A percentile compares a stretch with the other conserved stretches of the same genome.
These are phyloP conservation scores for Chironex yamaguchii DNA, from an alignment of 30 jellyfish, hydroid and myxozoan species.

Conservation along the genomic window DNA sequence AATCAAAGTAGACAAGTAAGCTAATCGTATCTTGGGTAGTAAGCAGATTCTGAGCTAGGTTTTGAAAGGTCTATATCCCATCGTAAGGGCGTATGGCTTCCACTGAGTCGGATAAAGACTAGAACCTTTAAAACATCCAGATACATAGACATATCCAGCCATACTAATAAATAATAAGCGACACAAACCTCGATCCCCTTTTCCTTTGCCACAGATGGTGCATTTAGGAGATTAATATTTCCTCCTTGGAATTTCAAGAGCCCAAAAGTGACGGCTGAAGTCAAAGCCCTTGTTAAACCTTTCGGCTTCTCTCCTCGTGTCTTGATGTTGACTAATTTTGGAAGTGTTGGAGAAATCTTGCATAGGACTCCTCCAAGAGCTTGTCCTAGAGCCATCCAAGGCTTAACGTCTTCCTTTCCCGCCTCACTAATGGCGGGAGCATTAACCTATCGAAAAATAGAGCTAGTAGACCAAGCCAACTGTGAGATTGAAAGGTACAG, in stretches of 20 bases:
- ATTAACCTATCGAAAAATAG: neutral
- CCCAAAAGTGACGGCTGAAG: neutral
- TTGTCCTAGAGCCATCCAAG: neutral
- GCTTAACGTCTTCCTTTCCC: neutral
- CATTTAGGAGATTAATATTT: neutral
- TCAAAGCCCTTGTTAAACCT: neutral
- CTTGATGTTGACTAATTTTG: neutral
- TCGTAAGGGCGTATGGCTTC: too few species aligned
- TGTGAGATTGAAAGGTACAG: too few species aligned
- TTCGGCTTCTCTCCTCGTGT: neutral
- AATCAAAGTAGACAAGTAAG: too few species aligned
- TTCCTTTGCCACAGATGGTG: neutral
- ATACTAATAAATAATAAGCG: too few species aligned
- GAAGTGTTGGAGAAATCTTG: neutral
- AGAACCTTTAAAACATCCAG: too few species aligned
- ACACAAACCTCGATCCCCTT: neutral
- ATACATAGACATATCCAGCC: neutral
- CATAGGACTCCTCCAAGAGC: too few species aligned
- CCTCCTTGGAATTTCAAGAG: neutral
- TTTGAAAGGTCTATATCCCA: too few species aligned
- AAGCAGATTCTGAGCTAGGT: too few species aligned
- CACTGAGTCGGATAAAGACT: too few species aligned
- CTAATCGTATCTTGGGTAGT: too few species aligned
- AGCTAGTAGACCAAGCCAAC: too few species aligned
- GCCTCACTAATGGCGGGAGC: neutral